phyloP scores from a whole-genome alignment of 2,797 vertebrate genomes.

The Betta splendens region DNA sequence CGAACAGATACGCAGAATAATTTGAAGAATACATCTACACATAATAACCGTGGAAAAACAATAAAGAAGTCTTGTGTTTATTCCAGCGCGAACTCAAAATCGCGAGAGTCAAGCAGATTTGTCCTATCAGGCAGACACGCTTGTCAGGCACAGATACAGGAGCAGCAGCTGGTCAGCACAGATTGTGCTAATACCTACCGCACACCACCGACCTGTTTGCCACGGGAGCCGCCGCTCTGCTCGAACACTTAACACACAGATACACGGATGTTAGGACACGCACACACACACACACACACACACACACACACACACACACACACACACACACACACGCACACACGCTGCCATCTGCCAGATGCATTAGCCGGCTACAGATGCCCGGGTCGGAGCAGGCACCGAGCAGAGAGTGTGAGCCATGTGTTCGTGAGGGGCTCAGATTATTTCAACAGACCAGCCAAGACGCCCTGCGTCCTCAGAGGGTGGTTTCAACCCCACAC shows the following conservation, averaged over 20 bases:
- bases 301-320: constrained; percentile 24
- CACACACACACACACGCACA: constrained; percentile 15
- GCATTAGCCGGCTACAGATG: constrained; percentile 59
- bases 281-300: constrained; percentile 28
- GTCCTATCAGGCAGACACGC: constrained; percentile 20
- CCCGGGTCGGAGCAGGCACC: constrained; percentile 40
- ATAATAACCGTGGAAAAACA: not conserved
- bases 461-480: constrained; percentile 21
- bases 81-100: constrained; percentile 7
- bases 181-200: constrained; percentile 33
- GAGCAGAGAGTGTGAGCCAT: constrained; percentile 32
- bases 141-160: constrained; percentile 7
- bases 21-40: not conserved
- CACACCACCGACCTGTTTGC: constrained; percentile 56
- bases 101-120: constrained; percentile 7
- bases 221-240: constrained; percentile 35
- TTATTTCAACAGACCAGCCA: constrained; percentile 41
- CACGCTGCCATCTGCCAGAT: constrained; percentile 63
- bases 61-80: not conserved
- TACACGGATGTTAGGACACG: constrained; percentile 15
- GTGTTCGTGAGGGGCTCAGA: constrained; percentile 40
- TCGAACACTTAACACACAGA: constrained; percentile 56
- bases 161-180: constrained; percentile 39
- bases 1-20: not conserved
- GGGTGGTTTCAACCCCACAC: not conserved